phyloP scores from a whole-genome alignment of 2,888 invertebrate genomes.

The Lymantria dispar region DNA sequence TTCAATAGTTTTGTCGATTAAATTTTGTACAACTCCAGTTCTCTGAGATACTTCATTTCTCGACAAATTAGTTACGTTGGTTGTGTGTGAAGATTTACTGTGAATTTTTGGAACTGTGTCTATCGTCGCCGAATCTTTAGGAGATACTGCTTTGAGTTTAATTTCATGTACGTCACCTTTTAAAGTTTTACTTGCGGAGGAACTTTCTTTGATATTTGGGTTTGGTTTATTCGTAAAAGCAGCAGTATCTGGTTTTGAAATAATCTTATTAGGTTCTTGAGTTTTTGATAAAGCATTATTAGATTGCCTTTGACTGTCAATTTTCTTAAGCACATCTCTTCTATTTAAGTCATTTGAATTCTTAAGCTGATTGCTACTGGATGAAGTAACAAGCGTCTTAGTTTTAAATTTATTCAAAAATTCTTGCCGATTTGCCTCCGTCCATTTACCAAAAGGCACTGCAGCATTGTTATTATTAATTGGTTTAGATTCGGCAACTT shows the following conservation, averaged over 20 bases:
- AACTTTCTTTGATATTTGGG: constrained; percentile 25
- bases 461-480: constrained; percentile 57
- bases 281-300: constrained; percentile 52
- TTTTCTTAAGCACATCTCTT: constrained; percentile 70
- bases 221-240: constrained; percentile 55
- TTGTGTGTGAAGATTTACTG: constrained; percentile 7
- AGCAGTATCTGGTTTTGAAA: constrained; percentile 52
- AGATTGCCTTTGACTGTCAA: constrained; percentile 67
- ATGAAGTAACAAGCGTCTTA: constrained; percentile 51
- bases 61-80: constrained; percentile 2
- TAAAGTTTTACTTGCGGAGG: constrained; percentile 29
- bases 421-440: constrained; percentile 70
- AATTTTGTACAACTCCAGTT: constrained; percentile 61
- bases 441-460: constrained; percentile 77
- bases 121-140: background rate
- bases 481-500: constrained; percentile 37
- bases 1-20: constrained; percentile 74
- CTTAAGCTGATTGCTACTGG: constrained; percentile 67
- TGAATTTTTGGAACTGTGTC: constrained; percentile 7
- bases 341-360: constrained; percentile 74
- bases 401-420: constrained; percentile 70
- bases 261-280: constrained; percentile 51
- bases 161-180: constrained; percentile 26
- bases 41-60: constrained; percentile 44
- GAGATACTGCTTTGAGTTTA: constrained; percentile 1